Base-by-base conservation (phyloP, 2,888 invertebrate genomes). In the Plagodis dolabraria region DNA sequence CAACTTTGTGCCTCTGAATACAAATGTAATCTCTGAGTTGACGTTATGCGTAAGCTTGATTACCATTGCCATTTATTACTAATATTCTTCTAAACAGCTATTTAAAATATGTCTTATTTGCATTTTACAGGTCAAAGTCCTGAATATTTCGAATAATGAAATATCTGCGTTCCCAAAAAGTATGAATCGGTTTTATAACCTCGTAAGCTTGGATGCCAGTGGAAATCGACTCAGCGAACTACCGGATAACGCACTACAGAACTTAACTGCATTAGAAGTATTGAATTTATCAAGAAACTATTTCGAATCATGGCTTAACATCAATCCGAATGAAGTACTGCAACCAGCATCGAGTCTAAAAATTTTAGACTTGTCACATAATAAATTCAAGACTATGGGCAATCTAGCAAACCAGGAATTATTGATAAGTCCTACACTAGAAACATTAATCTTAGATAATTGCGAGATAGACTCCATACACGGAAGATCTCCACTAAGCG, bases 61-160 rank as follows among this genome's bases (percentile, higher is more conserved):
- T 22, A n/a, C n/a, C n/a, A 1, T 22, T 22, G 4, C 4, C 22
- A 22, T 22, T 22, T 22, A 22, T 22, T 1, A 22, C 22, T 22
- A 22, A 22, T 22, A 22, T 22, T 22, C 36, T 36, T 36, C 36
- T 7, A 36, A 36, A 36, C 36, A 36, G 1, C 7, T 5, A 36
- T 7, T 5, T 7, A 36, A 36, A 36, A 36, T 5, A 36, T 36
- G 7, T 36, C 8, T 5, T 40, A 10, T 40, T 22, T 22, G 22
- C 2, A 7, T 40, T 40, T 40, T 40, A 7, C 88, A 95, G 95
- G 94, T 96, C 35, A 93, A 93, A 69, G 90, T 89, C 34, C 82
- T 96, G 64, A 95, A 96, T 75, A 79, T 96, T 56, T 95, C 96
- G 5, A 87, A 90, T 68, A 96, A 96, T 75, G 83, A 89, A 46